These are phyloP conservation scores for Montipora efflorescens DNA, from an alignment of 64 coral and sea anemone genomes.

Conservation along the genomic window DNA sequence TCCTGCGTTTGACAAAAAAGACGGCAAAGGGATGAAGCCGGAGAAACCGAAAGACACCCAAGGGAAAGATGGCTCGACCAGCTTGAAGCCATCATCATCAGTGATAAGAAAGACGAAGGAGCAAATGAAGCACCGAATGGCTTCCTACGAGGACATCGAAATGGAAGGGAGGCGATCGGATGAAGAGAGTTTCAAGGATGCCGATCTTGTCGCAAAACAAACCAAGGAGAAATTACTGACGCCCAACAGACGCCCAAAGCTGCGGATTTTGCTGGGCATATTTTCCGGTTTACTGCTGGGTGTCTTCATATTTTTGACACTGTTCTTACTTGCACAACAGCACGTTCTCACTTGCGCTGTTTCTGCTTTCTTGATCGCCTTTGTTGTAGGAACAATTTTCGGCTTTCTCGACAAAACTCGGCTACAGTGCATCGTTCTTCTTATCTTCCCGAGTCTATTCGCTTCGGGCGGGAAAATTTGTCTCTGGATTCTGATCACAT, in stretches of 20 bases:
- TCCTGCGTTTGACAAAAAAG: slow-evolving; percentile 55
- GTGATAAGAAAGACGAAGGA: slow-evolving; percentile 50
- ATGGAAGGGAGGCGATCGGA: slow-evolving; percentile 57
- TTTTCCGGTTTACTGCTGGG: slow-evolving; percentile 80
- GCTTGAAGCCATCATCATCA: slow-evolving; percentile 57
- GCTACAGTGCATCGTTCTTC: slow-evolving; percentile 76
- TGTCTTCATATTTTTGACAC: slow-evolving; percentile 80
- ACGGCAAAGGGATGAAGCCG: slow-evolving; percentile 41
- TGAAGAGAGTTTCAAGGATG: slow-evolving; percentile 79
- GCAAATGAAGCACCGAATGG: slow-evolving; percentile 66
- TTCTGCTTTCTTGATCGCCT: slow-evolving; percentile 72
- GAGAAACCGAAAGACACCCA: slow-evolving; percentile 63
- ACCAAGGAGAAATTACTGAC: slow-evolving; percentile 69
- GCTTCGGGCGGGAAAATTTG: slow-evolving; percentile 79
- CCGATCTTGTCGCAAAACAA: slow-evolving; percentile 70
- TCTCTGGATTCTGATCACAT: slow-evolving; percentile 83
- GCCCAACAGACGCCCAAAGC: slow-evolving; percentile 67
- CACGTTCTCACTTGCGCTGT: slow-evolving; percentile 60
- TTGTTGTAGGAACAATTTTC: slow-evolving; percentile 75
- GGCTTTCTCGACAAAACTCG: slow-evolving; percentile 88
- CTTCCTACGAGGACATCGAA: slow-evolving; percentile 86
- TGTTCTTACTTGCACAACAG: slow-evolving; percentile 64
- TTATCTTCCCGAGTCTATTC: slow-evolving; percentile 90
- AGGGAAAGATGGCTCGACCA: slow-evolving; percentile 54
- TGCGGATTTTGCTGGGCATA: slow-evolving; percentile 82